Evolutionary conservation across 2,888 invertebrate species (phyloP).

Genomic region (Beris morrisii): DNA sequence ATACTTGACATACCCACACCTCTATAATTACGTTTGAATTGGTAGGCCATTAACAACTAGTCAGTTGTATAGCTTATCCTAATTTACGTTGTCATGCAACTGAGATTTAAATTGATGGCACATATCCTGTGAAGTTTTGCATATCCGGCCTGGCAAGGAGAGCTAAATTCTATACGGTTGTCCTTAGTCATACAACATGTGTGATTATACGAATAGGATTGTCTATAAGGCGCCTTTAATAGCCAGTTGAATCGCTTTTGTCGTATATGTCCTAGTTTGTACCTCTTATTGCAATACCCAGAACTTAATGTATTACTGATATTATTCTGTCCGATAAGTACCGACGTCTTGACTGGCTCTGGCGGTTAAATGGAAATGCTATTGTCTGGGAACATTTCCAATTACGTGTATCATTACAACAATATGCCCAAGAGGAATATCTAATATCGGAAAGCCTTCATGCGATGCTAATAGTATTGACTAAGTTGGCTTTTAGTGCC

Average conservation of each 20-base stretch:
- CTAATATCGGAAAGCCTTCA: constrained; percentile 6
- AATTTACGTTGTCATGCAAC: constrained; percentile 32
- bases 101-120: constrained; percentile 30
- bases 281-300: too few species aligned
- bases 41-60: constrained; percentile 22
- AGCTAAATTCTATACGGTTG: too few species aligned
- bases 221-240: too few species aligned
- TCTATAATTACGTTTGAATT: neutral
- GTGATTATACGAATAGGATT: too few species aligned
- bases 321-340: too few species aligned
- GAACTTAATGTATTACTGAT: too few species aligned
- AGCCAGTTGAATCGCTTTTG: too few species aligned
- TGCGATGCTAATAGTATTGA: constrained; percentile 1
- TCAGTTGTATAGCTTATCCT: constrained; percentile 27
- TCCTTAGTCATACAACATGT: too few species aligned
- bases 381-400: constrained; percentile 26
- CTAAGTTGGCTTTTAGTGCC: neutral
- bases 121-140: constrained; percentile 27
- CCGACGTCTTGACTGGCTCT: constrained; percentile 19
- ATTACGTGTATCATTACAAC: constrained; percentile 30
- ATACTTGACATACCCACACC: neutral
- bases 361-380: constrained; percentile 5
- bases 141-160: neutral
- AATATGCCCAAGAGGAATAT: constrained; percentile 4
- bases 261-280: too few species aligned